Percentiles rank a stretch among this genome's conserved stretches.
Evolutionary conservation across 2,797 vertebrate species (phyloP).

Genomic region (Darevskia nairensis): DNA sequence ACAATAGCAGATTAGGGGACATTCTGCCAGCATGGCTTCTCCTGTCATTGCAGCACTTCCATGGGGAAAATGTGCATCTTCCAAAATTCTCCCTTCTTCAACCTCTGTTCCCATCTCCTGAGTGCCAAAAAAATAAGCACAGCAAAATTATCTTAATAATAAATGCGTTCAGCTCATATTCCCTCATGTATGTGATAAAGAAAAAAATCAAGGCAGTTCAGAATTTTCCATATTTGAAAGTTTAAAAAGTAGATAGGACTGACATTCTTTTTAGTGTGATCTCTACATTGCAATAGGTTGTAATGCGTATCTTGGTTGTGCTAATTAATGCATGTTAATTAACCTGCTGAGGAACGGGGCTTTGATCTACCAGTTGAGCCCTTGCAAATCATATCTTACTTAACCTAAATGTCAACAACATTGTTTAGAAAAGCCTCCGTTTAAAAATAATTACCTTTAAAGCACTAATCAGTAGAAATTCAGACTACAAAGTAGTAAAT

Average conservation of each 20-base stretch:
- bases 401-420: slow-evolving; percentile 28
- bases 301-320: neutral
- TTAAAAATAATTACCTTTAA: neutral
- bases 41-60: no score
- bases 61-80: no score
- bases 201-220: neutral
- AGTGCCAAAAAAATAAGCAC: no score
- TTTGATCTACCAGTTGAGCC: neutral
- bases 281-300: neutral
- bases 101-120: no score
- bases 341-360: slow-evolving; percentile 16
- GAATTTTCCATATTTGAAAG: neutral
- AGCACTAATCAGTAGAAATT: slow-evolving; percentile 4
- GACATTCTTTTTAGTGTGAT: neutral
- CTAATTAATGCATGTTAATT: slow-evolving; percentile 24
- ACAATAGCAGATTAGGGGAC: no score
- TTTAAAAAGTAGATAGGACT: neutral
- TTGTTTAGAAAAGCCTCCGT: neutral
- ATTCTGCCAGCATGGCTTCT: no score
- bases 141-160: no score
- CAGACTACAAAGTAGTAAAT: neutral
- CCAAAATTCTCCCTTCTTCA: no score
- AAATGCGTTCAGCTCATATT: neutral
- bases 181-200: neutral
- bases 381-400: slow-evolving; percentile 11